Evolutionary conservation across 2,888 invertebrate species (phyloP).

Genomic region (Abscondita cerata): DNA sequence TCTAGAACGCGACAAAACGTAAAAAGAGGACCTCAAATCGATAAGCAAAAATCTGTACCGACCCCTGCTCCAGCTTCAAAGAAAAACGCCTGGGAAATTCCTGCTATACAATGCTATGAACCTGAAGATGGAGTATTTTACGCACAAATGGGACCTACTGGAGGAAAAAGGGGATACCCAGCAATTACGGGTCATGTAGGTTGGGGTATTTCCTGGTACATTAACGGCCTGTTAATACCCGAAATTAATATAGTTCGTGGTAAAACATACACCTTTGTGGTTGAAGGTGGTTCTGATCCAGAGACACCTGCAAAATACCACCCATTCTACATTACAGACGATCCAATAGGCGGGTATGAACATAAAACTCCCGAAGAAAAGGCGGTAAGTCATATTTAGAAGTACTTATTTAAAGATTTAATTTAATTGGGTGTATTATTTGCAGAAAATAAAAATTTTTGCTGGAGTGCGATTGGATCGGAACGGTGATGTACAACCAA

Average conservation of each 20-base stretch:
- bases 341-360: conserved; percentile 88
- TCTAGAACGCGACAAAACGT: conserved; percentile 36
- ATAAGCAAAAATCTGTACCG: conserved; percentile 54
- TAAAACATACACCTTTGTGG: conserved; percentile 85
- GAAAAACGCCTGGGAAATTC: conserved; percentile 81
- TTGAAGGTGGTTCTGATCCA: conserved; percentile 84
- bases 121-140: conserved; percentile 91
- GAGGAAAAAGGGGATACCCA: conserved; percentile 87
- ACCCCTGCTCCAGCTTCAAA: conserved; percentile 70
- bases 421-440: conserved; percentile 3
- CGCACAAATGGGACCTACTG: conserved; percentile 93
- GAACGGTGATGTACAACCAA: conserved; percentile 73
- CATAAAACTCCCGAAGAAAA: conserved; percentile 84
- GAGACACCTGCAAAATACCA: conserved; percentile 84
- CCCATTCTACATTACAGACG: conserved; percentile 93
- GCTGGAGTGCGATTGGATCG: conserved; percentile 79
- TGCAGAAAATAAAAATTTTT: conserved; percentile 77
- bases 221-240: conserved; percentile 90
- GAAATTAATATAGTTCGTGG: conserved; percentile 90
- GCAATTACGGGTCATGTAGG: conserved; percentile 92
- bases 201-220: conserved; percentile 95
- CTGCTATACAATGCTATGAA: conserved; percentile 86
- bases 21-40: conserved; percentile 32
- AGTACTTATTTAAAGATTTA: background rate
- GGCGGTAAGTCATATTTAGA: conserved; percentile 63